Conservation (phyloP, 2,888 invertebrate genomes). For the Pseudococcus viburni region DNA sequence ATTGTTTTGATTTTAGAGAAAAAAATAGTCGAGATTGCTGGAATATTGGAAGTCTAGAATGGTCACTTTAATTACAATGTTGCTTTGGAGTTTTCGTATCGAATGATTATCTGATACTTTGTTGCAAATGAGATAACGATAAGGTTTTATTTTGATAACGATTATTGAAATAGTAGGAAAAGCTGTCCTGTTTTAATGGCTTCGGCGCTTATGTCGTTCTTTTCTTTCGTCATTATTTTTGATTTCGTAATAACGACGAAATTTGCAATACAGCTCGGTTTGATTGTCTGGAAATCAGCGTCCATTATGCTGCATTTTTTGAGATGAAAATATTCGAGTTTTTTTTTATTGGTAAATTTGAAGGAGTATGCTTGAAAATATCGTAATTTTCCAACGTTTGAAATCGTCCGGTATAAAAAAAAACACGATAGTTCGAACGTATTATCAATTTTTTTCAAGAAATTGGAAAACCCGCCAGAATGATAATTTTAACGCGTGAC, state of each 20-base stretch:
- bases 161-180: neutral
- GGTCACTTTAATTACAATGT: neutral
- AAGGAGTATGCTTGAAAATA: neutral
- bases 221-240: constrained; percentile 22
- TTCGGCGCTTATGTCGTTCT: neutral
- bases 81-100: neutral
- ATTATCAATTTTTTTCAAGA: constrained; percentile 4
- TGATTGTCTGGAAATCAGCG: neutral
- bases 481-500: neutral
- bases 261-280: neutral
- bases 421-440: neutral
- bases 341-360: neutral
- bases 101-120: neutral
- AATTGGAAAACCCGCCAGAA: neutral
- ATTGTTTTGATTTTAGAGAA: neutral
- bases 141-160: neutral
- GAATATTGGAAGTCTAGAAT: neutral
- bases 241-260: neutral
- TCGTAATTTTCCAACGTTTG: neutral
- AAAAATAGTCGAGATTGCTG: neutral
- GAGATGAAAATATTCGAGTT: neutral
- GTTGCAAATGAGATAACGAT: neutral
- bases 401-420: neutral
- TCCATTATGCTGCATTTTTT: neutral
- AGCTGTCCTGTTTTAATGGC: neutral